Evolutionary conservation across 53 echinoderm and acorn worm species (phyloP).

Genomic region (Astropecten irregularis): DNA sequence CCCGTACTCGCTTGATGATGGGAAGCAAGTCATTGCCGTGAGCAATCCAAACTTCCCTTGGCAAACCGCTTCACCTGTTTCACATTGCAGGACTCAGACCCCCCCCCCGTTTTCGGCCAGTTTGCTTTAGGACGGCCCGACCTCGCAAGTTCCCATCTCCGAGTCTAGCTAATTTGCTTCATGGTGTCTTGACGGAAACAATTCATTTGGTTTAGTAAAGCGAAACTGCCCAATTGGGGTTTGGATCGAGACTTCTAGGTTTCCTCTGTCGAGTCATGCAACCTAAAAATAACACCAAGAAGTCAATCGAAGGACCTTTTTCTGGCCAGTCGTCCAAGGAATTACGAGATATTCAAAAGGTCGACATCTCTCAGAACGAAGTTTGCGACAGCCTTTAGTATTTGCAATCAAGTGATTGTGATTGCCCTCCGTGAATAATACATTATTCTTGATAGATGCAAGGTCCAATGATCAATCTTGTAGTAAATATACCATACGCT

Average conservation of each 20-base stretch:
- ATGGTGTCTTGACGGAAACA: not conserved
- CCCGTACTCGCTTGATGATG: not conserved
- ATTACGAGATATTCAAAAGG: too few relatives aligned
- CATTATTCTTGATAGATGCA: too few relatives aligned
- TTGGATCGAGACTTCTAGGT: not conserved
- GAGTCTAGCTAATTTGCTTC: too few relatives aligned
- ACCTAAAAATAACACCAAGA: not conserved
- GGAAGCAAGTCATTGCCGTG: conserved; percentile 1
- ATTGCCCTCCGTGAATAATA: too few relatives aligned
- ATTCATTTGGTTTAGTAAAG: not conserved
- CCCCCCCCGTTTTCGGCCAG: not conserved
- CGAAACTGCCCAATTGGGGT: not conserved
- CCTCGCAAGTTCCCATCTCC: not conserved
- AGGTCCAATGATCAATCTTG: too few relatives aligned
- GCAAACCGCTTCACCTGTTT: conserved; percentile 28
- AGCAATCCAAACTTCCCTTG: conserved; percentile 20
- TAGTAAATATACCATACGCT: too few relatives aligned
- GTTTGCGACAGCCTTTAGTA: too few relatives aligned
- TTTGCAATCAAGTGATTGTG: too few relatives aligned
- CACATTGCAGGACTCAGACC: conserved; percentile 9
- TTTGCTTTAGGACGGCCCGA: not conserved
- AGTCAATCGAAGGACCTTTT: too few relatives aligned
- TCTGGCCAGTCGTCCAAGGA: too few relatives aligned
- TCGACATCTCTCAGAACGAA: too few relatives aligned
- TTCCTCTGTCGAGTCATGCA: not conserved